Evolutionary conservation across 30 jellyfish, hydroid and myxozoan genomes (phyloP), one percentile per base, ranked within the genome.

Genomic region (Hydra vulgaris): DNA sequence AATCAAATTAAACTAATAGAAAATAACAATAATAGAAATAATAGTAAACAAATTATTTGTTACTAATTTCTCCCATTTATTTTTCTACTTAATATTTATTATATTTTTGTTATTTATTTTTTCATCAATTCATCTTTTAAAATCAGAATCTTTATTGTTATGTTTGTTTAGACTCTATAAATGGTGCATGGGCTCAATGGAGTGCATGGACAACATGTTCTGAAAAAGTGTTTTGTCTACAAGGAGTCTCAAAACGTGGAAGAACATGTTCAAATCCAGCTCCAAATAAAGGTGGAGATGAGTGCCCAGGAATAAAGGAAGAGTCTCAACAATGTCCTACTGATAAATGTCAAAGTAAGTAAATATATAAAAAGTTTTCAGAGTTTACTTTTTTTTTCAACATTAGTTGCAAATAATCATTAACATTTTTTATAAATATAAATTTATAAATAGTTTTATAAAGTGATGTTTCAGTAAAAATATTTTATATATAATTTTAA

Each of bases 131-230:
- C n/a, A n/a, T n/a, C n/a, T n/a, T n/a, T n/a, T n/a, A n/a, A n/a
- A n/a, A n/a, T n/a, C n/a, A n/a, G n/a, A n/a, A 40, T 40, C 8
- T 40, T 40, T 40, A 40, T 40, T 3, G 61, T 3, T 40, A 40
- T 40, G 61, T 40, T 40, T 40, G 12, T 53, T 8, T 75, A 92
- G 98, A 95, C 21, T 91, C 94, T 1, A 90, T 92, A 40, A 83
- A 92, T 82, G 98, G 98, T 7, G 81, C 83, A 74, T 92, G 98
- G 98, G 73, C 94, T 8, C 56, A 83, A 5, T 92, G 98, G 98
- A 54, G 87, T 8, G 23, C 61, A 3, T 92, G 79, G 77, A 26
- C 82, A 18, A 66, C 89, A 21, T 92, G 98, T 79, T 77, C 96
- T 19, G 88, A 90, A 74, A 77, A 84, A 17, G 23, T 25, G 18